Base-by-base conservation (phyloP, 2,797 vertebrate species). In the Hippopotamyrus pictus region DNA sequence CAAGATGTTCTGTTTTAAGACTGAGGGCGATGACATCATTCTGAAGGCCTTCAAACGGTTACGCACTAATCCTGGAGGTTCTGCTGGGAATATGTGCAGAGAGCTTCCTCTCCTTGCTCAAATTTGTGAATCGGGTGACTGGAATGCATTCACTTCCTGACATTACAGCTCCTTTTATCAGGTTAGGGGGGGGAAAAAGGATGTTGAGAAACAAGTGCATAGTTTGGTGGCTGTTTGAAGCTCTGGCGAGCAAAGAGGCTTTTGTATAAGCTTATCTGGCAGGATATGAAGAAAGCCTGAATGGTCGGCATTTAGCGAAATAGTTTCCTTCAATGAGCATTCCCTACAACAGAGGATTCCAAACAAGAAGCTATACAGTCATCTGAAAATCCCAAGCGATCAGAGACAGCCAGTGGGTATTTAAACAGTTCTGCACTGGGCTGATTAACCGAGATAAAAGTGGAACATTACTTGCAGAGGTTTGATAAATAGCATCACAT, bases 251-350 rank as follows among this genome's bases (percentile, higher is more conserved):
- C 90, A 79, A 92, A 94, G 90, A 92, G 93, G 89, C 92, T 93
- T 95, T 95, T 96, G 95, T 95, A 93, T 93, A 91, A 14, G 90
- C 95, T 96, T 96, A 97, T 97, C 96, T 95, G 93, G 95, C 94
- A 96, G 95, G 96, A 96, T 95, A 95, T 96, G 94, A 95, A 95
- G 94, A 92, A 93, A 94, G 88, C 65, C 93, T 94, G 94, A 95
- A 95, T 95, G 92, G 92, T 94, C 94, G 93, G 94, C 93, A 96
- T 96, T 93, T 95, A 94, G 93, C 93, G 93, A 96, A 96, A 96
- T 95, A 94, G 94, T 93, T 96, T 96, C 95, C 96, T 96, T 96
- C 94, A 96, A 93, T 93, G 91, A 94, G 91, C 93, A 94, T 92
- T 94, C 92, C 94, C 93, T 92, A 91, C 91, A 93, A 94, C 94